Evolutionary conservation across 2,797 vertebrate species (phyloP), one percentile per base, ranked within the genome.

Genomic region (Ciconia nigra): DNA sequence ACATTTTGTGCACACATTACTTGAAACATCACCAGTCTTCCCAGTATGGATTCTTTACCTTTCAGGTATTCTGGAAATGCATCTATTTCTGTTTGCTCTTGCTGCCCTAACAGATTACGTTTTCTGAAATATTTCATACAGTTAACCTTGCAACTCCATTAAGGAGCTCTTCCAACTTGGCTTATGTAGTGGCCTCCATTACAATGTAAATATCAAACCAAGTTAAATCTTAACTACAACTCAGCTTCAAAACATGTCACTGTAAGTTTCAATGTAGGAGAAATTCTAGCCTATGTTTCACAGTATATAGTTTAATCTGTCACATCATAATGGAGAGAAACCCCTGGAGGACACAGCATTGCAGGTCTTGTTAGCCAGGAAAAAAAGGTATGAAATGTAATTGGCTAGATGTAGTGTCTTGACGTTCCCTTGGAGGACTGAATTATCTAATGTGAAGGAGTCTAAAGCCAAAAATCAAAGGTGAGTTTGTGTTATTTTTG

Each of bases 1-100:
- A 5, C 13, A 33, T 49, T 72, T 65, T n/a, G 5, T 35, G 22
- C 0, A 0, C 4, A 66, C 28, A 7, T 47, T 79, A n/a, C 57
- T 39, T 69, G 46, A 85, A 80, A 66, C 6, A 35, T 12, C 33
- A 49, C 26, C 28, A 58, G 18, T 35, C 26, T 80, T 88, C 26
- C 18, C 47, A 51, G 10, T 29, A 55, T 3, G 4, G 13, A 70
- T 44, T 71, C 35, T 84, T 90, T 54, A 51, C 6, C 13, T 76
- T 80, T 39, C 33, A 51, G 25, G 11, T 58, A n/a, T 70, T 72
- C 39, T 66, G 5, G n/a, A 95, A 89, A 51, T 67, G 31, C 17
- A 41, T 11, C 13, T 37, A 1, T 39, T 87, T 80, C 57, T 87
- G 8, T 42, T 76, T 69, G 16, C 4, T 78, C 25, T 44, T 89